Evolutionary conservation across 2,797 vertebrate genomes (phyloP).

Genomic region (Pogonophryne albipinna): DNA sequence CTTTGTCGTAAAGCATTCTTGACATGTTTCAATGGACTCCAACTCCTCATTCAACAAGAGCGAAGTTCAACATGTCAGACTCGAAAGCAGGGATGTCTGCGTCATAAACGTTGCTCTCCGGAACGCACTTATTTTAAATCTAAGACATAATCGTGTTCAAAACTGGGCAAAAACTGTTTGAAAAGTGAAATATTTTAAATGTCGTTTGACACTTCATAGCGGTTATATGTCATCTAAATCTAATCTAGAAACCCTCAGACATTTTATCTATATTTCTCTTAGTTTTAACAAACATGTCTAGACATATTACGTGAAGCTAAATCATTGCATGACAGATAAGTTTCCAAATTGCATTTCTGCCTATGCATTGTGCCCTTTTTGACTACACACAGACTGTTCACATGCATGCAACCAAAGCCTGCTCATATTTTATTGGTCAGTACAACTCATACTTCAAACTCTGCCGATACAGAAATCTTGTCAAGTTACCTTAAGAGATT

Average conservation of each 20-base stretch:
- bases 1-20: slow-evolving; percentile 76
- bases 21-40: slow-evolving; percentile 61
- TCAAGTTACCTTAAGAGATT: too few species aligned
- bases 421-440: too few species aligned
- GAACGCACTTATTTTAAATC: slow-evolving; percentile 11
- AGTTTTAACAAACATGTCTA: background rate
- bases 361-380: too few species aligned
- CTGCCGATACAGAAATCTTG: too few species aligned
- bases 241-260: background rate
- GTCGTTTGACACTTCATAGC: background rate
- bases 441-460: too few species aligned
- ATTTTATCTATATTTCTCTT: background rate
- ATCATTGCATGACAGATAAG: background rate
- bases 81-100: slow-evolving; percentile 15
- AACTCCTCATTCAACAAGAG: slow-evolving; percentile 53
- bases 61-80: slow-evolving; percentile 44
- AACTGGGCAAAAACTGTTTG: background rate
- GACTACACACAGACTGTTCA: too few species aligned
- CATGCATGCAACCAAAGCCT: too few species aligned
- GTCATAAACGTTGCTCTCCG: slow-evolving; percentile 20
- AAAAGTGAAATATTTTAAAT: background rate
- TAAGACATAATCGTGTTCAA: background rate
- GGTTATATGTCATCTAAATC: background rate
- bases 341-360: too few species aligned
- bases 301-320: background rate